A percentile compares a stretch with the other conserved stretches of the same genome.
These are phyloP conservation scores for Dynastes tityus DNA, from an alignment of 2,888 invertebrate species.

Conservation along the genomic window DNA sequence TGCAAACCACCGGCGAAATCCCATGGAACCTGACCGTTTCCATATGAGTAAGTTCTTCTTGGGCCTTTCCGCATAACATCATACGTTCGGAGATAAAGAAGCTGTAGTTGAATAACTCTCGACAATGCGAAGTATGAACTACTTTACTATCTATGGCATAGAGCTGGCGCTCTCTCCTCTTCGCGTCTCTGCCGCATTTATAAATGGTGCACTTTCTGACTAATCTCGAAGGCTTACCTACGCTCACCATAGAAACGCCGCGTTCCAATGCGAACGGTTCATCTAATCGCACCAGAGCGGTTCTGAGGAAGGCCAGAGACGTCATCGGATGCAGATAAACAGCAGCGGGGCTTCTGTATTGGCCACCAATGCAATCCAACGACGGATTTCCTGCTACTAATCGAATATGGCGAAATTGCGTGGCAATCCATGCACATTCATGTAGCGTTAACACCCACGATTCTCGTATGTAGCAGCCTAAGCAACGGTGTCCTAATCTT, in stretches of 20 bases:
- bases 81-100: background rate
- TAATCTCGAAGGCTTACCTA: background rate
- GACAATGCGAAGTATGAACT: background rate
- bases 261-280: background rate
- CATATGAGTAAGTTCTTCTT: background rate
- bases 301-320: background rate
- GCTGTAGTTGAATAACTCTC: background rate
- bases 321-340: constrained; percentile 9
- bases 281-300: background rate
- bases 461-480: constrained; percentile 24
- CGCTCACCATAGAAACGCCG: background rate
- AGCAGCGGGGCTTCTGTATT: constrained; percentile 1
- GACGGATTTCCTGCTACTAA: constrained; percentile 25
- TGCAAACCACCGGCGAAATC: constrained; percentile 24
- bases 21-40: constrained; percentile 15
- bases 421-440: constrained; percentile 23
- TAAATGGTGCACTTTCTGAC: background rate
- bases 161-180: background rate
- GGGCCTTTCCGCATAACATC: background rate
- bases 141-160: background rate
- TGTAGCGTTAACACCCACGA: constrained; percentile 13
- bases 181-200: background rate
- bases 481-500: constrained; percentile 24
- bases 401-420: background rate
- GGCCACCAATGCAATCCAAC: constrained; percentile 12